These are phyloP conservation scores for Psettodes erumei DNA, from an alignment of 2,113 vertebrate genomes.

Conservation along the genomic window DNA sequence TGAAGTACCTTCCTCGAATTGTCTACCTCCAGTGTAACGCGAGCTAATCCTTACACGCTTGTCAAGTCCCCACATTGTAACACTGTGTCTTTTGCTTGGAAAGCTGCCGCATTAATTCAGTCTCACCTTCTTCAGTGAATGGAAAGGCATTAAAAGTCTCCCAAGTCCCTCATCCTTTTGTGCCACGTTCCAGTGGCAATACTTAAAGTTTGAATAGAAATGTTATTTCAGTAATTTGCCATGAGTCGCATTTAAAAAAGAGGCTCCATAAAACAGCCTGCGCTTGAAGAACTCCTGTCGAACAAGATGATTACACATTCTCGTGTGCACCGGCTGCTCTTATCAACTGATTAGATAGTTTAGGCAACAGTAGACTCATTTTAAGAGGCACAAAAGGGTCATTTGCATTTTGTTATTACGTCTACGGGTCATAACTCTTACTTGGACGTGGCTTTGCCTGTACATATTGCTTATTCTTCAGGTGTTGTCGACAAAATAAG, in stretches of 20 bases:
- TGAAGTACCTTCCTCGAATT: constrained; percentile 48
- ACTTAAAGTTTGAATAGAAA: constrained; percentile 57
- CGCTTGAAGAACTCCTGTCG: constrained; percentile 37
- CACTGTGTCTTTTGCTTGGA: constrained; percentile 55
- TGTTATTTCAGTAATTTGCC: constrained; percentile 50
- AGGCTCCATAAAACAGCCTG: constrained; percentile 34
- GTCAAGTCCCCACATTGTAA: constrained; percentile 57
- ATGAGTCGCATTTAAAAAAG: constrained; percentile 45
- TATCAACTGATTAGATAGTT: constrained; percentile 50
- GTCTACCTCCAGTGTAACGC: constrained; percentile 45
- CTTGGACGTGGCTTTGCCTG: constrained; percentile 15
- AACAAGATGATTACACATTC: constrained; percentile 59
- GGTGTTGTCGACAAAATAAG: constrained; percentile 11
- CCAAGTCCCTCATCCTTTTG: constrained; percentile 55
- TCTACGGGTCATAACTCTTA: constrained; percentile 31
- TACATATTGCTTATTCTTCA: constrained; percentile 9
- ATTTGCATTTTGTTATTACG: constrained; percentile 55
- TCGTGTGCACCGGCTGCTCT: constrained; percentile 29
- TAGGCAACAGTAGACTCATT: constrained; percentile 41
- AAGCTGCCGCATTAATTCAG: constrained; percentile 70
- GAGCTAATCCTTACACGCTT: constrained; percentile 70
- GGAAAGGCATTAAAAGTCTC: constrained; percentile 56
- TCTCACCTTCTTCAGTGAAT: constrained; percentile 63
- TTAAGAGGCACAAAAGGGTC: constrained; percentile 36
- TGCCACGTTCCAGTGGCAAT: constrained; percentile 49